Percentiles rank a stretch among this genome's conserved stretches.
Conservation (phyloP, 2,888 invertebrate genomes). For the Dexiosoma caninum region DNA sequence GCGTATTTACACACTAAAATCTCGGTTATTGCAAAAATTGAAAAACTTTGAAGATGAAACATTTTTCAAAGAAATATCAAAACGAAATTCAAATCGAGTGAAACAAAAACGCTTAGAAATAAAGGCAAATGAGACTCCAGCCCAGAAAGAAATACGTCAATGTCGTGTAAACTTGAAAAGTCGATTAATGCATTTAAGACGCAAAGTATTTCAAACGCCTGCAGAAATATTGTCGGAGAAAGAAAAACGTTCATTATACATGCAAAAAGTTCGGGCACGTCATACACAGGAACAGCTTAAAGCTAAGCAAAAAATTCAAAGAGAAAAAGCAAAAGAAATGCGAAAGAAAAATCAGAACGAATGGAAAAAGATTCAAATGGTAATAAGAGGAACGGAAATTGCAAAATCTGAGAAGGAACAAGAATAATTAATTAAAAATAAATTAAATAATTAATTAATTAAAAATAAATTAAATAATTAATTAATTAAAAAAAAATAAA, state of each 20-base stretch:
- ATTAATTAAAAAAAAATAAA: too few relatives aligned
- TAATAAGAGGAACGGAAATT: neutral
- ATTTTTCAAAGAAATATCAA: slow-evolving; percentile 23
- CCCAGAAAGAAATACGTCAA: slow-evolving; percentile 39
- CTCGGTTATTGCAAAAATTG: slow-evolving; percentile 63
- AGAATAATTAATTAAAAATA: too few relatives aligned
- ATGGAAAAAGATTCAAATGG: slow-evolving; percentile 21
- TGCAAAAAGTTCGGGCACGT: neutral
- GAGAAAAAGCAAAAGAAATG: slow-evolving; percentile 16
- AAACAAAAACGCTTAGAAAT: slow-evolving; percentile 41
- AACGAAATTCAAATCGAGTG: slow-evolving; percentile 45
- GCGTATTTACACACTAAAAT: slow-evolving; percentile 65
- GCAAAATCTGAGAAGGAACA: too few relatives aligned
- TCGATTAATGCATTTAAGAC: slow-evolving; percentile 37
- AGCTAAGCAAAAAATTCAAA: neutral
- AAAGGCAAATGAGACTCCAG: slow-evolving; percentile 46
- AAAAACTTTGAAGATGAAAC: slow-evolving; percentile 57
- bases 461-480: too few relatives aligned
- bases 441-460: too few relatives aligned
- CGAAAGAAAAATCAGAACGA: slow-evolving; percentile 4
- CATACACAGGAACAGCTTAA: slow-evolving; percentile 18
- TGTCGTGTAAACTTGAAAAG: slow-evolving; percentile 2
- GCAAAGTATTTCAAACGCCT: slow-evolving; percentile 17
- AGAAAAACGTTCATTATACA: slow-evolving; percentile 6
- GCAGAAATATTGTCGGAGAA: slow-evolving; percentile 55